Base-by-base conservation (phyloP, 2,888 invertebrate species). In the Acleris literana region DNA sequence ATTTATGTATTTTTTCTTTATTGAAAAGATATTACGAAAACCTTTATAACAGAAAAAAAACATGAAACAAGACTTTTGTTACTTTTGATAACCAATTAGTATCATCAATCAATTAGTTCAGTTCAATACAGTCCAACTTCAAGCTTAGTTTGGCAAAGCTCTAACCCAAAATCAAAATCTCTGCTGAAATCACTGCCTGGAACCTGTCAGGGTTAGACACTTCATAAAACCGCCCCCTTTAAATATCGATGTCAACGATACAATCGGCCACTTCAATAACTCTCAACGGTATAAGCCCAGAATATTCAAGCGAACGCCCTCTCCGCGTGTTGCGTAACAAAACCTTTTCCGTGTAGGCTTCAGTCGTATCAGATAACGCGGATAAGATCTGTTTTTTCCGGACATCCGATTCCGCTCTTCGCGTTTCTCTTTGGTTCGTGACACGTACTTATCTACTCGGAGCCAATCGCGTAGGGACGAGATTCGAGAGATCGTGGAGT, bases 361-460 rank as follows among this genome's bases (percentile, higher is more conserved):
- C 53, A 48, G 33, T 11, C 56, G 22, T 64, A 53, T 64, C 59
- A 64, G 64, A 59, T 59, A 59, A 43, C 58, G 20, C 3, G 53
- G 43, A 59, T 64, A 59, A 53, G 48, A 64, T 64, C 64, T 48
- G 53, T 59, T 64, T 58, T 59, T 49, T 58, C 58, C 48, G 25
- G 57, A 58, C 53, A 59, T 48, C 54, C 58, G 53, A 64, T 39
- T 54, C 59, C 52, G 13, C 25, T 53, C 39, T 43, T 43, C 57
- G 22, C 59, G 64, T 64, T 64, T 59, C 59, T 39, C 53, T 59
- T 59, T 59, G 29, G 22, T 52, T 46, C 59, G 64, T 59, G 64
- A 64, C 59, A 54, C 64, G 53, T 53, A 54, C 58, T 64, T 64
- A 64, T 54, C 56, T 63, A 43, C 64, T 54, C 22, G 3, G 48